Base-by-base conservation (phyloP, 2,888 invertebrate genomes). In the Geophilus truncorum region DNA sequence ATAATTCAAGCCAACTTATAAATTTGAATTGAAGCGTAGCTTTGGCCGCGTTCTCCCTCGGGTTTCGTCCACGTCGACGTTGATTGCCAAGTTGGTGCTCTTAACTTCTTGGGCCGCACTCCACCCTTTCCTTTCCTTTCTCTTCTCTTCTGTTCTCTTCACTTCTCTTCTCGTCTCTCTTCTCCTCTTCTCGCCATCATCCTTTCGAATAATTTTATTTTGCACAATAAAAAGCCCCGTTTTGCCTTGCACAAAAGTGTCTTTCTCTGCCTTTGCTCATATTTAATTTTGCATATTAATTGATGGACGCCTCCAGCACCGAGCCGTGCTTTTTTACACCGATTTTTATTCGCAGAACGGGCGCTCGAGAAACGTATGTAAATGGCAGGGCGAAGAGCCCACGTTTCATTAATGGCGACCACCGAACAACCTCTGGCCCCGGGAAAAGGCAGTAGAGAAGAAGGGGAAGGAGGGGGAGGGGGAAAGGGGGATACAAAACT, bases 11-110 rank as follows among this genome's bases (percentile, higher is more conserved):
- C 40, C 77, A 34, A 32, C 25, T 80, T 80, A 80, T 80, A 80
- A 80, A 76, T 80, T 80, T 80, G 80, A 80, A 80, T 80, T 80
- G 80, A 76, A 80, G 80, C 80, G 25, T 36, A 28, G 80, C 78
- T 36, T 32, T 36, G 36, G 77, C 36, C 77, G 77, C 34, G 34
- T 77, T 32, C 34, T 77, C 77, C 77, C 77, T 32, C 32, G 77
- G 36, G 77, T 70, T 70, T 23, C 70, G 70, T 70, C 70, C 70
- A 70, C 70, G 70, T 70, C 70, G 70, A 70, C 70, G 70, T 70
- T 70, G 70, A 70, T 70, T 70, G 70, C 70, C 70, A 25, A 70
- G 70, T 70, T 70, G 70, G 70, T 70, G 70, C 28, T 70, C 70
- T 70, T 51, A 70, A 70, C 70, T 70, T 70, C 70, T 70, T 70